Evolutionary conservation across 2,888 invertebrate genomes (phyloP).

Genomic region (Catocala sponsa): DNA sequence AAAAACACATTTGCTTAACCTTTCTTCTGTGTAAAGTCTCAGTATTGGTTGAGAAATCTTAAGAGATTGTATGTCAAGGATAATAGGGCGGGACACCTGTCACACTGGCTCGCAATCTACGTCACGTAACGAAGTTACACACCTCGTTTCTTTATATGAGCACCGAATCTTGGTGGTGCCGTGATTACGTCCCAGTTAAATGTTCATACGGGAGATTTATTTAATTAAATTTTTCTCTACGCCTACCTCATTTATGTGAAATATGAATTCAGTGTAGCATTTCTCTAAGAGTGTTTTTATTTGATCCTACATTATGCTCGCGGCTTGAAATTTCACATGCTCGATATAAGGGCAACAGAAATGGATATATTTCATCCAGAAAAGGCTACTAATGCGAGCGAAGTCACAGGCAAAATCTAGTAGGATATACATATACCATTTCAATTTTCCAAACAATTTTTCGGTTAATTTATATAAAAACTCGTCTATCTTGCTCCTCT

Average conservation of each 20-base stretch:
- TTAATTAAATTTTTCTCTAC: conserved; percentile 1
- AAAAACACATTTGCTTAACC: no score
- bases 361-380: no score
- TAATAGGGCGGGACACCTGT: conserved; percentile 15
- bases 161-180: background rate
- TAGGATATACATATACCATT: no score
- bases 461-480: background rate
- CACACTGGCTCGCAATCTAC: conserved; percentile 16
- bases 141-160: conserved; percentile 9
- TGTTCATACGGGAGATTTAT: background rate
- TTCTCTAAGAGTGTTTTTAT: no score
- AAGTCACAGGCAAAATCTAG: no score
- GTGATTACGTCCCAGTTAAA: background rate
- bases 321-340: no score
- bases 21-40: no score
- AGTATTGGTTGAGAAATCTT: background rate
- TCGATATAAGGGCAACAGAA: no score
- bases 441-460: background rate
- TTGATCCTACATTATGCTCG: no score
- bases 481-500: conserved; percentile 1
- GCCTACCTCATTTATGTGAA: background rate
- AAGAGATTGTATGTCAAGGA: conserved; percentile 16
- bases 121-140: conserved; percentile 16
- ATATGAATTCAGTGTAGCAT: no score
- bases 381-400: no score